Percentiles rank a stretch among this genome's conserved stretches.
These are phyloP conservation scores for Oncorhynchus masou DNA, from an alignment of 2,113 vertebrate genomes.

Conservation along the genomic window DNA sequence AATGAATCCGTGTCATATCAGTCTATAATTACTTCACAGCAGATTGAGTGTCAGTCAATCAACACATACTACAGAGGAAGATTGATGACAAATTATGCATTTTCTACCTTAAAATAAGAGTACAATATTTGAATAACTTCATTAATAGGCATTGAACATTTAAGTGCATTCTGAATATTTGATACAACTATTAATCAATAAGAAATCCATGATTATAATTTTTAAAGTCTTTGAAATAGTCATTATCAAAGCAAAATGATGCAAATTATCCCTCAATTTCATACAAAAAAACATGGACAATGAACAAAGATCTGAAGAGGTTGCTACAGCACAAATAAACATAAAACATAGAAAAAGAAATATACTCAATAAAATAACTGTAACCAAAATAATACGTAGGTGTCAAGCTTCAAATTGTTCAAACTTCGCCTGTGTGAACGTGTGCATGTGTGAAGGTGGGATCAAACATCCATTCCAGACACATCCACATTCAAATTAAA, in stretches of 20 bases:
- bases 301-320: neutral
- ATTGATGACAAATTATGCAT: neutral
- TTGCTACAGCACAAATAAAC: constrained; percentile 11
- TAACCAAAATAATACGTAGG: constrained; percentile 3
- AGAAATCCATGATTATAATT: constrained; percentile 15
- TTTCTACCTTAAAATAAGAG: too few relatives aligned
- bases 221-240: neutral
- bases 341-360: neutral
- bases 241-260: constrained; percentile 13
- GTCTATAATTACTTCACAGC: constrained; percentile 7
- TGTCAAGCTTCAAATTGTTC: neutral
- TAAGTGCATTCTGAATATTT: neutral
- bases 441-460: neutral
- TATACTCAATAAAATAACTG: constrained; percentile 5
- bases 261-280: constrained; percentile 8
- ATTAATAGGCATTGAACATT: neutral
- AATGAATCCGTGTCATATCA: constrained; percentile 6
- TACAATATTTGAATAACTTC: neutral
- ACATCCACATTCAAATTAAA: neutral
- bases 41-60: neutral
- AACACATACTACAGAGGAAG: too few relatives aligned
- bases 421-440: neutral
- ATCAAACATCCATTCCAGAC: neutral
- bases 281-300: neutral
- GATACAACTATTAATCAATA: neutral